Conservation (phyloP, 2,888 invertebrate species). For the Acronicta psi region DNA sequence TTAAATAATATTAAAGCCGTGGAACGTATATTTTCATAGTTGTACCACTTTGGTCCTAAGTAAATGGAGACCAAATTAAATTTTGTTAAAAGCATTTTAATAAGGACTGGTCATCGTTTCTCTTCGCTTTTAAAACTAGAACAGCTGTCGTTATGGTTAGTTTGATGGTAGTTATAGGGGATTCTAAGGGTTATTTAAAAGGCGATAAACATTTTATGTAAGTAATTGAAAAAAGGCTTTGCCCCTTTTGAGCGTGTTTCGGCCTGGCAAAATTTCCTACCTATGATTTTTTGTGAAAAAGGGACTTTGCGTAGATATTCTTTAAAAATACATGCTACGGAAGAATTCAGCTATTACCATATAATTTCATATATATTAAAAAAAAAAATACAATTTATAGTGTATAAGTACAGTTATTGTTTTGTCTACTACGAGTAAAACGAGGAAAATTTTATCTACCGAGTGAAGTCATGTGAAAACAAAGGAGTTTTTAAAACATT, state of each 20-base stretch:
- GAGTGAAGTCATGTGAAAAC: neutral
- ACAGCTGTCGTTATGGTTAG: constrained; percentile 9
- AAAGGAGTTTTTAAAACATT: neutral
- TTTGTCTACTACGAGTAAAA: too few species aligned
- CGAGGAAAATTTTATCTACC: too few species aligned
- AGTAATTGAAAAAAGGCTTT: neutral
- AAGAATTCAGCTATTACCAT: too few species aligned
- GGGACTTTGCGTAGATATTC: too few species aligned
- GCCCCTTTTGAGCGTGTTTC: neutral
- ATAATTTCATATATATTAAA: too few species aligned
- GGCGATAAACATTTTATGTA: constrained; percentile 7
- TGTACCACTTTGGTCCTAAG: constrained; percentile 40
- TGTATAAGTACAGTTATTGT: too few species aligned
- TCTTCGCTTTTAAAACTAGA: constrained; percentile 10
- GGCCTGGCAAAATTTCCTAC: too few species aligned
- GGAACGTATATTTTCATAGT: constrained; percentile 14
- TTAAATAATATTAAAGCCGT: constrained; percentile 14
- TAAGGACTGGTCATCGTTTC: constrained; percentile 19
- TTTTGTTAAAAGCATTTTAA: constrained; percentile 39
- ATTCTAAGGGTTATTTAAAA: neutral
- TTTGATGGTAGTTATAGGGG: constrained; percentile 6
- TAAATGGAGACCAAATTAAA: constrained; percentile 40
- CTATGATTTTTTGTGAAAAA: too few species aligned
- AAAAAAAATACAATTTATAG: too few species aligned
- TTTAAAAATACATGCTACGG: too few species aligned